These are phyloP conservation scores for Amblyjoppa fuscipennis DNA, from an alignment of 2,888 invertebrate species.

Conservation along the genomic window DNA sequence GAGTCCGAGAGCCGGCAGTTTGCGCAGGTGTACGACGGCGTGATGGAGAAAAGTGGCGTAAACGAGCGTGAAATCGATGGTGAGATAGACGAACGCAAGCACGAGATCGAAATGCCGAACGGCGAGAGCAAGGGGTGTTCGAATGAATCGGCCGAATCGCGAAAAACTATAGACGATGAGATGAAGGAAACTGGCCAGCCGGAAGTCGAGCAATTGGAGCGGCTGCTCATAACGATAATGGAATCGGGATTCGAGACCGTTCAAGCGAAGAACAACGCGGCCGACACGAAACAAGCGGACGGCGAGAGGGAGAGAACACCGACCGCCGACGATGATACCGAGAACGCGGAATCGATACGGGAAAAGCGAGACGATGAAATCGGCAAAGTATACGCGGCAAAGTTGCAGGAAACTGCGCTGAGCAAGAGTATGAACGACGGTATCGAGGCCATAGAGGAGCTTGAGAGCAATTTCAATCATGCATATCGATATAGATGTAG, in stretches of 20 bases:
- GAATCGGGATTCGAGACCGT: slow-evolving; percentile 76
- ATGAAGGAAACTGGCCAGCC: slow-evolving; percentile 72
- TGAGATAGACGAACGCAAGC: slow-evolving; percentile 43
- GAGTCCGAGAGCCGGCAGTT: slow-evolving; percentile 66
- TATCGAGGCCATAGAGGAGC: slow-evolving; percentile 46
- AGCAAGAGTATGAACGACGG: slow-evolving; percentile 41
- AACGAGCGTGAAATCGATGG: slow-evolving; percentile 45
- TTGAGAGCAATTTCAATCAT: slow-evolving; percentile 58
- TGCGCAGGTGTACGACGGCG: slow-evolving; percentile 66
- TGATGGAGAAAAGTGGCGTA: slow-evolving; percentile 56
- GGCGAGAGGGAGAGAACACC: slow-evolving; percentile 11
- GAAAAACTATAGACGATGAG: slow-evolving; percentile 24
- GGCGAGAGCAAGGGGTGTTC: slow-evolving; percentile 46
- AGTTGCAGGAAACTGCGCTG: slow-evolving; percentile 11
- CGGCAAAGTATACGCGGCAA: slow-evolving; percentile 47
- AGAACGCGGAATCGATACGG: slow-evolving; percentile 20
- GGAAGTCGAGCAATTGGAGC: slow-evolving; percentile 81
- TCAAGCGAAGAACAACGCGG: slow-evolving; percentile 56
- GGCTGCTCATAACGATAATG: slow-evolving; percentile 80
- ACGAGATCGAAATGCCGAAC: slow-evolving; percentile 15
- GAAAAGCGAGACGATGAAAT: slow-evolving; percentile 56
- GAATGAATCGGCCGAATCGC: slow-evolving; percentile 21
- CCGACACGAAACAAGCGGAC: slow-evolving; percentile 44
- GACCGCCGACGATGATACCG: slow-evolving; percentile 35
- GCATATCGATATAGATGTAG: slow-evolving; percentile 80